Evolutionary conservation across 1,140 invertebrate genomes (phyloP), one percentile per base, ranked within the genome.

Genomic region (Cylas formicarius): DNA sequence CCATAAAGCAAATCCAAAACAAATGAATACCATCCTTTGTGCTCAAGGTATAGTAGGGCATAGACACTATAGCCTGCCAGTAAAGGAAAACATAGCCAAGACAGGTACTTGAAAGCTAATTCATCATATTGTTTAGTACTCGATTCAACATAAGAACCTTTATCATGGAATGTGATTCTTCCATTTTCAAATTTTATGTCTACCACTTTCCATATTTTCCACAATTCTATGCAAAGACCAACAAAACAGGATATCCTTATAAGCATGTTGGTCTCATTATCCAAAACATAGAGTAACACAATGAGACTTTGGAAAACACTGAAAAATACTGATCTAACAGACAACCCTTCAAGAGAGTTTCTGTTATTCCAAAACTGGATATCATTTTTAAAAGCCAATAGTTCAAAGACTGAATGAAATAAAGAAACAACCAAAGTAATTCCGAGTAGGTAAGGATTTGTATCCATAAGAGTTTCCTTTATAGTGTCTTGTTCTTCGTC

Each of bases 291-390:
- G 0, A 99, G 72, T 1, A 99, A 67, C 2, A 99, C 93, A 50
- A 99, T 83, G 1, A 95, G 61, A 0, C 92, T 92, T 64, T 98
- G 95, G 65, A 99, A 96, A 0, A 99, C 93, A 60, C 94, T 95
- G 68, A 99, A 99, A 67, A 99, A 96, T n/a, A 99, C 93, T 0
- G 93, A 96, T 47, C 95, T 78, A 7, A 99, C 95, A 0, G 94
- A 98, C 5, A 99, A 71, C 28, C 96, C 96, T 73, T 99, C 96
- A 19, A 99, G 70, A 4, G 91, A 94, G 65, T 97, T 91, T 23
- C 95, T 76, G 59, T 96, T 95, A 49, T 94, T 93, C 97, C 97
- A 99, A 65, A 99, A 99, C 71, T 99, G 96, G 61, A 99, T 99
- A 70, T 99, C 94, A 75, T 99, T 99, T 74, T 99, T 99, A 67